These are phyloP conservation scores for Xenopus tropicalis DNA, from an alignment of 2,113 vertebrate species.

Conservation along the genomic window UCB_Xtro_10.0 CM004448.2:99681001-99681500, in stretches of 20 bases:
- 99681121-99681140: no score
- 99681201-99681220: not conserved
- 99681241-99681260: constrained; percentile 47
- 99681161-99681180: no score
- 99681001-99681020: no score
- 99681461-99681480: constrained; percentile 50
- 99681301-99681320: constrained; percentile 47
- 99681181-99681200: not conserved
- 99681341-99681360: constrained; percentile 38
- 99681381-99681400: constrained; percentile 47
- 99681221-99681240: constrained; percentile 40
- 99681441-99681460: constrained; percentile 5
- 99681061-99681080: no score
- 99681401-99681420: constrained; percentile 49
- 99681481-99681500: constrained; percentile 49
- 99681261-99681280: constrained; percentile 46
- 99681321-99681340: constrained; percentile 51
- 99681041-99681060: no score
- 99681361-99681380: constrained; percentile 22
- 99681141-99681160: no score
- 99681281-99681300: constrained; percentile 44
- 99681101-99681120: no score
- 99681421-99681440: constrained; percentile 40
- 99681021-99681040: no score
- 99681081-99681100: no score